Conservation (phyloP, 2,113 vertebrate species). For the Varanus komodoensis region DNA sequence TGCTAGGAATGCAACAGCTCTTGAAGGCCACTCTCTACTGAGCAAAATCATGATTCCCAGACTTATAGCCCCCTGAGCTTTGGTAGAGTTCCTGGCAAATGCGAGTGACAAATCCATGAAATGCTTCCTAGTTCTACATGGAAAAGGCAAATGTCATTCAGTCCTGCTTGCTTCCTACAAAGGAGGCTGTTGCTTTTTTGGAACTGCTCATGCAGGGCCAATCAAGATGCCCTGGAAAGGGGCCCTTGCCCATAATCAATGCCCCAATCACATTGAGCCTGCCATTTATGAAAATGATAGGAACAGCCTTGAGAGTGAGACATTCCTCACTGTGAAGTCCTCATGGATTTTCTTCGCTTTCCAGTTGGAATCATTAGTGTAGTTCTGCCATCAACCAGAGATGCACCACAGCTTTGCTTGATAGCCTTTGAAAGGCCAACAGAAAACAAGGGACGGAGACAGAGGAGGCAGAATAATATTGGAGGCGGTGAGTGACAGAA, state of each 20-base stretch:
- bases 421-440: background rate
- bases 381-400: background rate
- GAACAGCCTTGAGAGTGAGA: constrained; percentile 43
- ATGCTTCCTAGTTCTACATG: background rate
- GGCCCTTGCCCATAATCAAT: constrained; percentile 56
- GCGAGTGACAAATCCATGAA: background rate
- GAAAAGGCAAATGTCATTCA: background rate
- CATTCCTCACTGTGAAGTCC: constrained; percentile 37
- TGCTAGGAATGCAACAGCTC: no score
- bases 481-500: background rate
- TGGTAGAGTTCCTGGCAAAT: background rate
- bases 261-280: background rate
- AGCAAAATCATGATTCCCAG: background rate
- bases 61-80: background rate
- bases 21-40: background rate
- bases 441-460: background rate
- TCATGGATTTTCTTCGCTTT: constrained; percentile 9
- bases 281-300: constrained; percentile 46
- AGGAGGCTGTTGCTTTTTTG: background rate
- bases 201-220: constrained; percentile 43
- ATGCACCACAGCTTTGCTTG: constrained; percentile 27
- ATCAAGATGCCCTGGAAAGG: constrained; percentile 39
- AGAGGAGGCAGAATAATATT: no score
- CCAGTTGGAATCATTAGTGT: constrained; percentile 7
- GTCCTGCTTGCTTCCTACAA: background rate